These are phyloP conservation scores for Calosoma granatense DNA, from an alignment of 1,140 invertebrate genomes.

Conservation along the genomic window DNA sequence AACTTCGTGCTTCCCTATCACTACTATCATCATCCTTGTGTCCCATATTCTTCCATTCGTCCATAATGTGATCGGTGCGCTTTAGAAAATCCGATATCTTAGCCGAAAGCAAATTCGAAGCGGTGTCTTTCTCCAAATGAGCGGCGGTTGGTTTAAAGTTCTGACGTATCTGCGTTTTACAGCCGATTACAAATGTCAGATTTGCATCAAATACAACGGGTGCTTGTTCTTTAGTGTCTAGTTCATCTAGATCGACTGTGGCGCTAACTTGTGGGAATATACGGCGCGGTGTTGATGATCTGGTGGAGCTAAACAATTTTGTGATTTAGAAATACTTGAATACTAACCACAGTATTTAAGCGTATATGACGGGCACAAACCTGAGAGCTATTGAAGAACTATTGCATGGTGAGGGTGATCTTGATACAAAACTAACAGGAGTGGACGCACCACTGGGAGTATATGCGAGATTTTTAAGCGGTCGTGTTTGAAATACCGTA, in stretches of 20 bases:
- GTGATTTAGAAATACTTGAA: too few species aligned
- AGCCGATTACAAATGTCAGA: constrained; percentile 63
- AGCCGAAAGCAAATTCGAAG: constrained; percentile 58
- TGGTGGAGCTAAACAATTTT: constrained; percentile 10
- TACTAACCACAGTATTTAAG: too few species aligned
- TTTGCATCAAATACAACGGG: constrained; percentile 73
- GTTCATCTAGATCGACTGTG: constrained; percentile 41
- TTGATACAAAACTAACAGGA: constrained; percentile 23
- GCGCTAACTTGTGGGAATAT: constrained; percentile 49
- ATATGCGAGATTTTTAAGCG: constrained; percentile 19
- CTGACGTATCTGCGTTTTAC: constrained; percentile 56
- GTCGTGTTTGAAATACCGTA: constrained; percentile 21
- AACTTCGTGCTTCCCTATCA: constrained; percentile 23
- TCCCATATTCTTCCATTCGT: constrained; percentile 64
- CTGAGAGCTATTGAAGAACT: constrained; percentile 12
- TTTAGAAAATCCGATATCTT: constrained; percentile 71
- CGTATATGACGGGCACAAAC: too few species aligned
- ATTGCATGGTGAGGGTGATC: constrained; percentile 33
- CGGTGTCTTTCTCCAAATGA: constrained; percentile 59
- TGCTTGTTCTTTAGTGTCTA: constrained; percentile 52
- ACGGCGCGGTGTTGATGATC: constrained; percentile 41
- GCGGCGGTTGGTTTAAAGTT: constrained; percentile 58
- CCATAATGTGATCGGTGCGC: constrained; percentile 74
- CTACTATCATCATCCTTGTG: constrained; percentile 40
- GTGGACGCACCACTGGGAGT: background rate